Base-by-base conservation (phyloP, 2,888 invertebrate species). In the Invenusta paracnida region DNA sequence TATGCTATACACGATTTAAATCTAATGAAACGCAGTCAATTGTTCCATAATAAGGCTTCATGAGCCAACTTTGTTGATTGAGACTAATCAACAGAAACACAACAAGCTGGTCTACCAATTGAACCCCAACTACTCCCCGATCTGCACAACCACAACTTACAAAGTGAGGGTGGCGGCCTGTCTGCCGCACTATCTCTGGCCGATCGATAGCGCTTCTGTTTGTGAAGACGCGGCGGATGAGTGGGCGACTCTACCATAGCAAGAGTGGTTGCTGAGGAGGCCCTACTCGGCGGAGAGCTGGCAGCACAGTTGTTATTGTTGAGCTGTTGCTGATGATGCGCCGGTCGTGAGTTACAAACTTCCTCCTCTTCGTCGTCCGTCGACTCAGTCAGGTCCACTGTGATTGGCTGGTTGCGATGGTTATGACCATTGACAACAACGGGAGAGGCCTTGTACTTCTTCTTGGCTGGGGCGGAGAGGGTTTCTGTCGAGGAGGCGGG, bases 211-310 rank as follows among this genome's bases (percentile, higher is more conserved):
- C 73, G 5, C 25, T 73, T 73, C 27, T 73, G 73, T 23, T 5
- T 5, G 23, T 2, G 5, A 2, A 73, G 73, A 23, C 27, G 17
- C 23, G 73, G 73, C 27, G 73, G 73, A n/a, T 73, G 73, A 48
- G 11, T 48, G 5, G 48, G 48, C 17, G 73, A 73, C 73, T 73
- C 73, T 23, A 73, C 27, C 73, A 73, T 73, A 5, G 73, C 73
- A 5, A 73, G 27, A 13, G 73, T 73, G 73, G 73, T 73, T 5
- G 73, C 73, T 23, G 73, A 73, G 73, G 73, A 73, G 73, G 73
- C 73, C 27, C 73, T 73, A 25, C 73, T 73, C 73, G 17, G 73
- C 23, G 23, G 73, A 2, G 23, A 5, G 5, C 11, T 48, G 5
- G 5, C 48, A 48, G 11, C 48, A n/a, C n/a, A n/a, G n/a, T n/a